These are phyloP conservation scores for Pangasianodon gigas DNA, from an alignment of 2,113 vertebrate genomes.

Conservation along the genomic window DNA sequence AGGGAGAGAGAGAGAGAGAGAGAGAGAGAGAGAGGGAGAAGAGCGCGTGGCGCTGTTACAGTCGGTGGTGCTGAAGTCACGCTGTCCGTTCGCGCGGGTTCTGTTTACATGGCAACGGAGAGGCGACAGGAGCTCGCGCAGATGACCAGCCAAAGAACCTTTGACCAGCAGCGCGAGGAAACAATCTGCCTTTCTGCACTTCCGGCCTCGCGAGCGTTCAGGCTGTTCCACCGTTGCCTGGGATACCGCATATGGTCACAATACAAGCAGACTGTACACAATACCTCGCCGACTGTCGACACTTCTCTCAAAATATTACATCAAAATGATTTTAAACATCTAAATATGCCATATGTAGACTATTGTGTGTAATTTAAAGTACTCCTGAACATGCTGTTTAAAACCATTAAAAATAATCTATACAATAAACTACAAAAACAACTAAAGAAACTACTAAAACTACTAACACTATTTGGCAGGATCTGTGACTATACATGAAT, in stretches of 20 bases:
- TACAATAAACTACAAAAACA: neutral
- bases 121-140: conserved; percentile 36
- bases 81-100: conserved; percentile 3
- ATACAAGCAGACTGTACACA: neutral
- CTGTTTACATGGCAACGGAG: conserved; percentile 49
- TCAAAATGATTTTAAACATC: no score
- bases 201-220: conserved; percentile 29
- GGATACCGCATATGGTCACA: conserved; percentile 2
- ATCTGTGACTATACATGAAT: neutral
- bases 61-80: conserved; percentile 63
- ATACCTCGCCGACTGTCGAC: neutral
- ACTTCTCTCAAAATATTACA: neutral
- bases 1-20: neutral
- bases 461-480: neutral
- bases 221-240: conserved; percentile 52
- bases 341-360: neutral
- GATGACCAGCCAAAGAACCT: conserved; percentile 44
- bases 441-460: neutral
- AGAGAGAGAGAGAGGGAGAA: neutral
- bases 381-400: neutral
- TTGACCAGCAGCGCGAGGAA: conserved; percentile 50
- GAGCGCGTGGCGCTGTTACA: conserved; percentile 42
- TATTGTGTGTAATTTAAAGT: neutral
- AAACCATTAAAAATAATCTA: neutral
- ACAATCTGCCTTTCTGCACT: conserved; percentile 50